phyloP scores from a whole-genome alignment of 2,113 vertebrate species.

The Chascanopsetta lugubris region DNA sequence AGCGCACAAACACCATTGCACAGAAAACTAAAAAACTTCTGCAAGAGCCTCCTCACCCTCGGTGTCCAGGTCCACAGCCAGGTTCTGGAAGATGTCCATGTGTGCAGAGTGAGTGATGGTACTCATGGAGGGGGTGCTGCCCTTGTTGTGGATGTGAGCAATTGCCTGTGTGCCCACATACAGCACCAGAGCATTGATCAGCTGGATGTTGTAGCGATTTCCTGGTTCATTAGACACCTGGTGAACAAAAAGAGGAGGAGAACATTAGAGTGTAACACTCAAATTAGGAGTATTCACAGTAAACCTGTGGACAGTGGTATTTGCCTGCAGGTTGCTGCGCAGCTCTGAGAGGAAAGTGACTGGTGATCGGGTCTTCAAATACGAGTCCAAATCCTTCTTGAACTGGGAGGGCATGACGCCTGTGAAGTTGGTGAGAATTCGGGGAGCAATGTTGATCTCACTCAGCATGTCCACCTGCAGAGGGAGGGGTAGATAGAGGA shows the following conservation, averaged over 20 bases:
- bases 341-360: slow-evolving; percentile 98
- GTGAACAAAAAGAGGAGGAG: background rate
- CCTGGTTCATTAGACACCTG: slow-evolving; percentile 98
- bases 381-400: slow-evolving; percentile 99
- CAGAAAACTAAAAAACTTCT: background rate
- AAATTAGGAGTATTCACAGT: fast-evolving
- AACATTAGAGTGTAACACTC: too few relatives aligned
- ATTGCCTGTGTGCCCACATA: slow-evolving; percentile 99
- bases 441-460: slow-evolving; percentile 98
- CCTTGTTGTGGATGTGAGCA: slow-evolving; percentile 98
- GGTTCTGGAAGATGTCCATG: slow-evolving; percentile 99
- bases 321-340: slow-evolving; percentile 96
- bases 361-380: slow-evolving; percentile 97
- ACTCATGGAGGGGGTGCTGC: slow-evolving; percentile 99
- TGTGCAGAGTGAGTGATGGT: slow-evolving; percentile 99
- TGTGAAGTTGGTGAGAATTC: slow-evolving; percentile 98
- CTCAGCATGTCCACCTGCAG: slow-evolving; percentile 97
- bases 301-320: fast-evolving
- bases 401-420: slow-evolving; percentile 99
- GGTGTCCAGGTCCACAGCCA: slow-evolving; percentile 97
- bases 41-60: slow-evolving; percentile 84
- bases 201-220: slow-evolving; percentile 99
- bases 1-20: background rate
- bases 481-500: background rate
- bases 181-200: slow-evolving; percentile 98